Conservation (phyloP, 2,888 invertebrate genomes). For the Drosophila neutralis region DNA sequence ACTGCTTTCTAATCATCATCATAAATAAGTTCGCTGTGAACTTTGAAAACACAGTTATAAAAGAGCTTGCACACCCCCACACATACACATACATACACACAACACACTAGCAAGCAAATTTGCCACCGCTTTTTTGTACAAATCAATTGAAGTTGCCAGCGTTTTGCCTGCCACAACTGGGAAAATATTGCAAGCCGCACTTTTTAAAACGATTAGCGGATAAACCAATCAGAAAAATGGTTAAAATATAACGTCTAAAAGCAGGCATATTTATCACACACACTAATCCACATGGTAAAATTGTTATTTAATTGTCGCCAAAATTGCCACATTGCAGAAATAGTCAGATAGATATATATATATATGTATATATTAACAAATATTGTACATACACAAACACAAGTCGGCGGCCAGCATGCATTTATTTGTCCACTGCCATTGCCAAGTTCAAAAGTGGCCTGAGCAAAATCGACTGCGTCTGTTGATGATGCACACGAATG, state of each 20-base stretch:
- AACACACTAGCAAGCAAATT: not conserved
- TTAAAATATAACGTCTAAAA: not conserved
- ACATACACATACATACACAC: not conserved
- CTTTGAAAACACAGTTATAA: conserved; percentile 26
- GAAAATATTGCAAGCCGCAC: conserved; percentile 29
- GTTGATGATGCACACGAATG: conserved; percentile 32
- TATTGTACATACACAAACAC: conserved; percentile 28
- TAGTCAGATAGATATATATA: conserved; percentile 21
- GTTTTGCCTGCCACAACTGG: conserved; percentile 53
- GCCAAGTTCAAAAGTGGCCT: conserved; percentile 67
- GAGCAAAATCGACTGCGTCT: conserved; percentile 34
- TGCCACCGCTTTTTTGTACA: conserved; percentile 44
- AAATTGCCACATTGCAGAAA: conserved; percentile 22
- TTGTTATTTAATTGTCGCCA: conserved; percentile 33
- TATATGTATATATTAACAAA: conserved; percentile 9
- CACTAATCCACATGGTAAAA: conserved; percentile 1
- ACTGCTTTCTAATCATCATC: conserved; percentile 22
- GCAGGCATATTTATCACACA: conserved; percentile 13
- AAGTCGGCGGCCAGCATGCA: conserved; percentile 35
- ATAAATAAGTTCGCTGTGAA: conserved; percentile 16
- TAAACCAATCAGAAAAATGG: conserved; percentile 6
- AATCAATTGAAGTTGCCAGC: conserved; percentile 59
- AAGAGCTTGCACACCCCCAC: conserved; percentile 13
- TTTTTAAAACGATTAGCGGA: conserved; percentile 1
- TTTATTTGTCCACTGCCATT: conserved; percentile 59